phyloP scores from a whole-genome alignment of 2,888 invertebrate genomes.

The Amaurobius ferox region DNA sequence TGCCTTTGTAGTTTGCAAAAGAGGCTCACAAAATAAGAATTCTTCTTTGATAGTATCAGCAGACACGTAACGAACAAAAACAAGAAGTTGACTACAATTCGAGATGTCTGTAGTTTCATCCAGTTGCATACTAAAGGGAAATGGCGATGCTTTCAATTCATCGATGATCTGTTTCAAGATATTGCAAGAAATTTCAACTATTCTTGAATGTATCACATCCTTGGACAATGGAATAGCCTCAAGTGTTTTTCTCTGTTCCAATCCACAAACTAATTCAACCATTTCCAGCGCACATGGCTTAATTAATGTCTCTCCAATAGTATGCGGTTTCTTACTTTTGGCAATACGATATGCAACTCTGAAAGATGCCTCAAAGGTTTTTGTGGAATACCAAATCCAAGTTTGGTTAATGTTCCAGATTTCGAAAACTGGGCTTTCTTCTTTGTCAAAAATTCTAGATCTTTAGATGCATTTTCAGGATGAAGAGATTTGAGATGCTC shows the following conservation, averaged over 20 bases:
- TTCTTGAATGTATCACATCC: conserved; percentile 55
- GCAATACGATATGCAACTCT: conserved; percentile 49
- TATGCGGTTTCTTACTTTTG: conserved; percentile 54
- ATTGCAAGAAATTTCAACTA: conserved; percentile 55
- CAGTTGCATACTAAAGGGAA: conserved; percentile 56
- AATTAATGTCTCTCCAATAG: conserved; percentile 59
- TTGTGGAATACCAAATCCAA: conserved; percentile 3
- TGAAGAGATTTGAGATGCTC: conserved; percentile 39
- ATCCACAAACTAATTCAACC: conserved; percentile 49
- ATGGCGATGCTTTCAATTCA: conserved; percentile 56
- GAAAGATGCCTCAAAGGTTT: conserved; percentile 34
- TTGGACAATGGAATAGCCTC: conserved; percentile 57
- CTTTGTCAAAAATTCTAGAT: conserved; percentile 6
- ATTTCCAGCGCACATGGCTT: conserved; percentile 52
- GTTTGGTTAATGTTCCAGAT: no score
- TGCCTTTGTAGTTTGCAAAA: conserved; percentile 24
- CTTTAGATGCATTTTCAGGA: conserved; percentile 49
- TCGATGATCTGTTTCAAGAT: conserved; percentile 66
- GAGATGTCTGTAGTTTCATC: conserved; percentile 78
- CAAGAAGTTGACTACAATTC: conserved; percentile 50
- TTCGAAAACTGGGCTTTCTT: no score
- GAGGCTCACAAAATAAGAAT: conserved; percentile 30
- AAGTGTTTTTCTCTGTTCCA: conserved; percentile 54
- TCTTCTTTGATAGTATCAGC: conserved; percentile 41
- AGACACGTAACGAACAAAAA: conserved; percentile 46